Conservation (phyloP, 2,113 vertebrate genomes). For the Pyrgilauda ruficollis region DNA sequence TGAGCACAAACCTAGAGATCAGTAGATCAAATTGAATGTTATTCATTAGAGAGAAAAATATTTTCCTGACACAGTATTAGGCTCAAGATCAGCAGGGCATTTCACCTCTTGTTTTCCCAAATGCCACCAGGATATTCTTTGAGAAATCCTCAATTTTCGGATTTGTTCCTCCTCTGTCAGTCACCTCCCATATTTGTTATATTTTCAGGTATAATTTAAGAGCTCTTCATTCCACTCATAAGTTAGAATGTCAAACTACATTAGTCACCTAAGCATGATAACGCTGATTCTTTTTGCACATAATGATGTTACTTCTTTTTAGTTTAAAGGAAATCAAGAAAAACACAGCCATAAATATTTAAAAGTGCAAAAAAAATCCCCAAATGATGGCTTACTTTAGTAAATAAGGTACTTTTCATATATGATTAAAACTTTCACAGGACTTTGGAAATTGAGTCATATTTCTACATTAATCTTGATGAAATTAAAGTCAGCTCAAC, state of each 20-base stretch:
- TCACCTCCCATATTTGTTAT: neutral
- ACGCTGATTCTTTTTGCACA: neutral
- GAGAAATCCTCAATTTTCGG: neutral
- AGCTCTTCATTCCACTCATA: neutral
- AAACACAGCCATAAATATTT: neutral
- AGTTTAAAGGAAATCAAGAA: neutral
- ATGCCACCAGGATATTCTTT: neutral
- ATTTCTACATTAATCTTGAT: neutral
- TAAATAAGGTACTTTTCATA: neutral
- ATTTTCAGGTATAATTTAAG: neutral
- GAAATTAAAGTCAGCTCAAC: neutral
- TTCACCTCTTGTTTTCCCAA: neutral
- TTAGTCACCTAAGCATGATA: neutral
- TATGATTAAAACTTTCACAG: neutral
- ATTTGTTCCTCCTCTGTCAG: neutral
- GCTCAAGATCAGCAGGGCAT: neutral
- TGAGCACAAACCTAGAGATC: neutral
- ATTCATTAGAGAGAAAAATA: neutral
- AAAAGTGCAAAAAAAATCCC: neutral
- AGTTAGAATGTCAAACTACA: neutral
- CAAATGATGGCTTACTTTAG: neutral
- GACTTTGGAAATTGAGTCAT: neutral
- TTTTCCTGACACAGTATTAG: neutral
- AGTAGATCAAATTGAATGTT: neutral
- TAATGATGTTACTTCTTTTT: neutral